Conservation (phyloP, 2,888 invertebrate genomes). For the Dynastes grantii region DNA sequence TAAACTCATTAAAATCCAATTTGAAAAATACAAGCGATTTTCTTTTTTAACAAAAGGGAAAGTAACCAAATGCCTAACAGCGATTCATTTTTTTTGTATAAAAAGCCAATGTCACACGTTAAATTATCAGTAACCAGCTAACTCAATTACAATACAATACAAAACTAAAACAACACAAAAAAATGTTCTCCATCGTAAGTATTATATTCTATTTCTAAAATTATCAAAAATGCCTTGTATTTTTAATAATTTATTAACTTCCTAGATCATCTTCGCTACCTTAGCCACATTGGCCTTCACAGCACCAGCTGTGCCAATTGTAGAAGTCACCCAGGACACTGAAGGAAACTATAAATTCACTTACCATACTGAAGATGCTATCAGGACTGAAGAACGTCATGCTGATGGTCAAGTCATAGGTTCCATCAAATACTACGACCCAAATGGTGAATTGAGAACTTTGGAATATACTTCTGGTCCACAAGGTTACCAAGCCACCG, state of each 20-base stretch:
- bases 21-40: no score
- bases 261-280: conserved; percentile 36
- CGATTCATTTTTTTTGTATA: conserved; percentile 24
- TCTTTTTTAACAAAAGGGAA: no score
- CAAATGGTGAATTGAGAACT: conserved; percentile 73
- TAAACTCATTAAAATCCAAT: no score
- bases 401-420: conserved; percentile 79
- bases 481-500: conserved; percentile 45
- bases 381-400: conserved; percentile 76
- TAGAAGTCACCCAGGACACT: conserved; percentile 45
- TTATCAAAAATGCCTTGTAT: not conserved
- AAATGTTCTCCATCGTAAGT: conserved; percentile 47
- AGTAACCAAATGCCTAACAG: not conserved
- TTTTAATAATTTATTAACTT: not conserved
- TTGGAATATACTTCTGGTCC: conserved; percentile 65
- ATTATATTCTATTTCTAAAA: conserved; percentile 3
- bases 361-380: conserved; percentile 33
- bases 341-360: conserved; percentile 44
- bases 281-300: conserved; percentile 44
- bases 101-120: not conserved
- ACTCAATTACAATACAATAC: not conserved
- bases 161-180: conserved; percentile 10
- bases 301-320: conserved; percentile 24
- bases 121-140: not conserved
- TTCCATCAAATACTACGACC: conserved; percentile 77